Percentiles rank a stretch among this genome's conserved stretches.
Evolutionary conservation across 2,888 invertebrate species (phyloP).

Genomic region (Archips xylosteana): DNA sequence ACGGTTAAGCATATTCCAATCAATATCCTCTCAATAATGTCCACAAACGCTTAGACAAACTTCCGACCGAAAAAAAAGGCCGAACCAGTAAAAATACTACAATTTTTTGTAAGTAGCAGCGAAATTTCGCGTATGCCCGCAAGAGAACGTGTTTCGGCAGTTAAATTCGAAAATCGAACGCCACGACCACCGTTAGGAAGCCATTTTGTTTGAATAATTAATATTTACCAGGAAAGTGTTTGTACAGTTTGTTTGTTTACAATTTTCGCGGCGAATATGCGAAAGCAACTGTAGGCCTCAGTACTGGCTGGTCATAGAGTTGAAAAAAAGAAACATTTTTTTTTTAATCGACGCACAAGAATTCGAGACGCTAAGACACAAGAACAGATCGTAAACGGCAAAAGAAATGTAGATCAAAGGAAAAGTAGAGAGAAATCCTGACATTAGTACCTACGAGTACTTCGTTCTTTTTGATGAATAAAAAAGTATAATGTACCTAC

Average conservation of each 20-base stretch:
- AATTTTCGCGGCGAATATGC: conserved; percentile 53
- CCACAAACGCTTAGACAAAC: not conserved
- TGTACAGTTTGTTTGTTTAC: conserved; percentile 49
- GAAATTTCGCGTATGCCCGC: conserved; percentile 46
- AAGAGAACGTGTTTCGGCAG: conserved; percentile 43
- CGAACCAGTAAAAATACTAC: conserved; percentile 36
- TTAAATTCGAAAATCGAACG: conserved; percentile 48
- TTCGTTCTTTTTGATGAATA: no score
- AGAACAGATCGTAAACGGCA: no score
- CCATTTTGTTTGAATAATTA: conserved; percentile 48
- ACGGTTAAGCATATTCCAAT: no score
- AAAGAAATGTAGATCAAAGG: no score
- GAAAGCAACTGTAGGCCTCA: conserved; percentile 39
- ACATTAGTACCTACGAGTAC: no score
- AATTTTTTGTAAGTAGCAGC: conserved; percentile 44
- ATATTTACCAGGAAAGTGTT: conserved; percentile 53
- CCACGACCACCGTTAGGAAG: conserved; percentile 45
- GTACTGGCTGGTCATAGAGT: conserved; percentile 8
- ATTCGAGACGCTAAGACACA: no score
- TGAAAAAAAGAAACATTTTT: not conserved
- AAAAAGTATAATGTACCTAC: no score
- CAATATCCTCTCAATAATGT: not conserved
- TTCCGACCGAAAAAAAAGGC: conserved; percentile 7
- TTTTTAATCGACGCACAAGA: not conserved
- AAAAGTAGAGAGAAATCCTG: no score